phyloP scores from a whole-genome alignment of 53 echinoderm and acorn worm genomes.

The Paelopatides confundens region DNA sequence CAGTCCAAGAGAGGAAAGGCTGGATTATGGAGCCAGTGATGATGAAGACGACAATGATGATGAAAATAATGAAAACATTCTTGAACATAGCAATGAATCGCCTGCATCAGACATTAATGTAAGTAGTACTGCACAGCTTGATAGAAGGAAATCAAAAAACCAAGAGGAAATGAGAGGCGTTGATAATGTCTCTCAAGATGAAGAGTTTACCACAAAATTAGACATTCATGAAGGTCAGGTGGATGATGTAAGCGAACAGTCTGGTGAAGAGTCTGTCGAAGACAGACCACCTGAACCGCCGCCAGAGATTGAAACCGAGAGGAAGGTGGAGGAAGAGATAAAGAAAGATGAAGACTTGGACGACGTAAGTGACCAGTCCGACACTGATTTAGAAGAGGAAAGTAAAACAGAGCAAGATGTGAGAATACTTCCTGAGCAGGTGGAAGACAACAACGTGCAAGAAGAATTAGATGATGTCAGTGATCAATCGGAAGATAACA shows the following conservation, averaged over 20 bases:
- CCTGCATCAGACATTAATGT: not conserved
- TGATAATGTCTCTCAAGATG: slow-evolving; percentile 10
- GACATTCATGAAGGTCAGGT: slow-evolving; percentile 26
- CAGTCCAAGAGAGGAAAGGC: slow-evolving; percentile 37
- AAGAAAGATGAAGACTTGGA: slow-evolving; percentile 4
- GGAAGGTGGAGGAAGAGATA: not conserved
- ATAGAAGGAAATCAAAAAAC: slow-evolving; percentile 5
- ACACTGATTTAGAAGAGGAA: slow-evolving; percentile 9
- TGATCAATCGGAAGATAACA: not conserved
- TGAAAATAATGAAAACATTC: not conserved
- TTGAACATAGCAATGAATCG: not conserved
- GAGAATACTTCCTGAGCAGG: not conserved
- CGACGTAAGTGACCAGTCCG: slow-evolving; percentile 44
- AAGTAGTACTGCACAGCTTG: slow-evolving; percentile 30
- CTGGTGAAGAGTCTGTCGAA: slow-evolving; percentile 12
- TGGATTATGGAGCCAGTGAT: slow-evolving; percentile 41
- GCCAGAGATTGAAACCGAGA: not conserved
- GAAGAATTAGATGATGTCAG: slow-evolving; percentile 43
- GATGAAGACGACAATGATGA: slow-evolving; percentile 44
- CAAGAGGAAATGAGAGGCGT: slow-evolving; percentile 16
- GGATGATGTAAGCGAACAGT: slow-evolving; percentile 48
- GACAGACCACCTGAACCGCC: not conserved
- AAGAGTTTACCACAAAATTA: not conserved
- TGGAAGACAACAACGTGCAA: not conserved
- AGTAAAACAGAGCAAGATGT: not conserved